Evolutionary conservation across 2,113 vertebrate species (phyloP).

Genomic region (Cyprinodon tularosa): DNA sequence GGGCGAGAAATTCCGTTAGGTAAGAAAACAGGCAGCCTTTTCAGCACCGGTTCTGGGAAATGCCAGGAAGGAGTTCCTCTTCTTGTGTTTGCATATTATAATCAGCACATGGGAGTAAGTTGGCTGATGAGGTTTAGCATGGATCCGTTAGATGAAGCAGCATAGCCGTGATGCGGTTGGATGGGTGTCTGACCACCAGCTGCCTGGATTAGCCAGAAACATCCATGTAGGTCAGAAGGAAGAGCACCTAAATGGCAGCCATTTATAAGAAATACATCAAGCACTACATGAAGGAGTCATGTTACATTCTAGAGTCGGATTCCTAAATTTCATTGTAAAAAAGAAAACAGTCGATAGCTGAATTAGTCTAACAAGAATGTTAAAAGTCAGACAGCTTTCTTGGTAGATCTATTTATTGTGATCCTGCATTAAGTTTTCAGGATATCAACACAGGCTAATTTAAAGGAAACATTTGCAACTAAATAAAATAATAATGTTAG

Average conservation of each 20-base stretch:
- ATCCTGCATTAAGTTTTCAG: no score
- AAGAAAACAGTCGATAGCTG: no score
- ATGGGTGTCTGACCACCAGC: slow-evolving; percentile 36
- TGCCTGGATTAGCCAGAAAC: slow-evolving; percentile 7
- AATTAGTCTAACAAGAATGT: no score
- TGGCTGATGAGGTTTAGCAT: slow-evolving; percentile 5
- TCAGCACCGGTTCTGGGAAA: slow-evolving; percentile 25
- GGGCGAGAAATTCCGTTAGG: slow-evolving; percentile 13
- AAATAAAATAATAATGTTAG: background rate
- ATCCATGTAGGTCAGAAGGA: slow-evolving; percentile 39
- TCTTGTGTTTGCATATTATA: slow-evolving; percentile 14
- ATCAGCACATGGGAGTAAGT: slow-evolving; percentile 45
- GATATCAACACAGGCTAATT: no score
- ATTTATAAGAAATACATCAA: slow-evolving; percentile 24
- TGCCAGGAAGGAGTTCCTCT: slow-evolving; percentile 6
- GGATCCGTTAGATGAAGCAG: slow-evolving; percentile 36
- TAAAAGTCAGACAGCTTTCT: no score
- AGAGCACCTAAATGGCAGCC: slow-evolving; percentile 39
- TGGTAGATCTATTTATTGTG: no score
- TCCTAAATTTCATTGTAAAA: no score
- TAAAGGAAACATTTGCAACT: no score
- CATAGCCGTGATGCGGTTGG: slow-evolving; percentile 18
- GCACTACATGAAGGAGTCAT: background rate
- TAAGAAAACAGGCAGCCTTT: slow-evolving; percentile 50
- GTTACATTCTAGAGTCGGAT: no score